Evolutionary conservation across 1,140 invertebrate species (phyloP), one percentile per base, ranked within the genome.

Genomic region (Pogonomyrmex barbatus): DNA sequence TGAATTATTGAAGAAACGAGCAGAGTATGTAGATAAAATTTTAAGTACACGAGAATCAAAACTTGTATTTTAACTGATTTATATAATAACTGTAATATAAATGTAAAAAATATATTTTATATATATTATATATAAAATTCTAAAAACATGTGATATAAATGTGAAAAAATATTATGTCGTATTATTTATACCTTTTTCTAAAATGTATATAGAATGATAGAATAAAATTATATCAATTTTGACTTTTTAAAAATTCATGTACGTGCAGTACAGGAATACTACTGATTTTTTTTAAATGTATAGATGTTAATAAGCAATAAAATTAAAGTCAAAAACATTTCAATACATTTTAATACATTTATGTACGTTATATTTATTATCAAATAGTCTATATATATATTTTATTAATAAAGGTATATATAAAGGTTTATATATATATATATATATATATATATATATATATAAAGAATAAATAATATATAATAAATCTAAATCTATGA

Each of bases 1-100:
- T 92, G 78, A 91, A 42, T 91, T 95, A 56, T 91, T 97, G 70
- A 95, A 95, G 87, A 93, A 95, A 56, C 94, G 96, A 83, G 93
- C 94, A 0, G 91, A 95, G 56, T 93, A 96, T 58, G 95, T 96
- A 0, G 96, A 97, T 77, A 96, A 94, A 93, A 94, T 96, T 79
- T 94, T 97, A 87, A 93, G 90, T 42, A 92, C 90, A 8, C 88
- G 90, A 75, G 84, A 78, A 5, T 88, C 87, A 10, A 93, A 91
- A 82, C 33, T 86, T n/a, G 75, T 90, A 79, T 94, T 94, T 91
- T 94, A 87, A 92, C 2, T 8, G 63, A 24, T 36, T 67, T 52
- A 33, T 33, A 42, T 65, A 62, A 17, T 17, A 62, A 65, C 0
- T 42, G 24, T 24, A 58, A 30, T 56, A 3, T 56, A 54, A 42